Evolutionary conservation across 2,113 vertebrate species (phyloP).

Genomic region (Tamias sibiricus): DNA sequence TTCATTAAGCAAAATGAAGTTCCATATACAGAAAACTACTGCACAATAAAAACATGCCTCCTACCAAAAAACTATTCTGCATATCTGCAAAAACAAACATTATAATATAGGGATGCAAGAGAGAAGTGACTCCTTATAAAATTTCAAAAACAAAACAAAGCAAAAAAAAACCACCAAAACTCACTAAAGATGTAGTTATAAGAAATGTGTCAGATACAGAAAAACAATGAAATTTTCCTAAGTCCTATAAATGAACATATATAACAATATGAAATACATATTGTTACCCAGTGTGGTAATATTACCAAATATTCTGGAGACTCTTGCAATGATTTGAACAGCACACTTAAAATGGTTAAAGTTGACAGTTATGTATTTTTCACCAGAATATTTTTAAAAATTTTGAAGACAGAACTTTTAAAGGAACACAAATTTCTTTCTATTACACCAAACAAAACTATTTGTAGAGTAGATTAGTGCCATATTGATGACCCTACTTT

Average conservation of each 20-base stretch:
- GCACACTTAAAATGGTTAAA: neutral
- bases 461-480: neutral
- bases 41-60: neutral
- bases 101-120: neutral
- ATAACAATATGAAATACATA: neutral
- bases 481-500: neutral
- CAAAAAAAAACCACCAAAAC: neutral
- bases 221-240: neutral
- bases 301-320: neutral
- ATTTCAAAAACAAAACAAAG: neutral
- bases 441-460: neutral
- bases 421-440: neutral
- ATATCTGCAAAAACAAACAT: neutral
- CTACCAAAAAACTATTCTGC: neutral
- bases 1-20: slow-evolving; percentile 16
- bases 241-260: neutral
- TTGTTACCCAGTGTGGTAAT: neutral
- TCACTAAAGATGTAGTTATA: neutral
- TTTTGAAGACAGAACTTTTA: neutral
- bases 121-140: neutral
- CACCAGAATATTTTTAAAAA: neutral
- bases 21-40: neutral
- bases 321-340: neutral
- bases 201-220: neutral
- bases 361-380: neutral